Conservation (phyloP, 2,113 vertebrate species). For the Crotalus viridis region DNA sequence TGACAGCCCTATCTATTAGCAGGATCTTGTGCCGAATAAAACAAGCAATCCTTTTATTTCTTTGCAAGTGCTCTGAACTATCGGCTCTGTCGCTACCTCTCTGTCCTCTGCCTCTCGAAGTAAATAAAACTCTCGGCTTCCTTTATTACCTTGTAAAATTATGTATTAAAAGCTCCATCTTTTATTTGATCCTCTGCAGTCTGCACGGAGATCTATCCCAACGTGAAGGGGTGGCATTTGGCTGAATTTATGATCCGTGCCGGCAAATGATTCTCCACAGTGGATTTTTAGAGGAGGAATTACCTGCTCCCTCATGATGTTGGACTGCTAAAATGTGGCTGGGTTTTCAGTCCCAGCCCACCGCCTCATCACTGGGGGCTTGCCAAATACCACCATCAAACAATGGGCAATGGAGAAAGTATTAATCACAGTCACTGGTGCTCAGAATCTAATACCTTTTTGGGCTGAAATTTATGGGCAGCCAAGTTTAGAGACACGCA, state of each 20-base stretch:
- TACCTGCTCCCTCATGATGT: conserved; percentile 50
- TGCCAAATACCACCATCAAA: conserved; percentile 45
- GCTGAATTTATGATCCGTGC: conserved; percentile 54
- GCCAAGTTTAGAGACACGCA: conserved; percentile 42
- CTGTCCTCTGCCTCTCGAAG: conserved; percentile 38
- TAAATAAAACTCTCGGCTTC: conserved; percentile 49
- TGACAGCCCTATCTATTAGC: conserved; percentile 61
- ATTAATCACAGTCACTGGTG: conserved; percentile 21
- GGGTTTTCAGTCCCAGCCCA: conserved; percentile 24
- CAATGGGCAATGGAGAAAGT: conserved; percentile 37
- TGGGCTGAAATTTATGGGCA: conserved; percentile 29
- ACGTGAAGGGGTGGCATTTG: conserved; percentile 62
- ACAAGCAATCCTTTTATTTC: conserved; percentile 52
- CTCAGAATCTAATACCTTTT: conserved; percentile 29
- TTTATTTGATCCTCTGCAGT: conserved; percentile 61
- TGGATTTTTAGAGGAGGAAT: conserved; percentile 59
- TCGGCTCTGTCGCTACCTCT: conserved; percentile 17
- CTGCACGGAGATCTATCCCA: conserved; percentile 47
- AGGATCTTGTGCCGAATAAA: conserved; percentile 61
- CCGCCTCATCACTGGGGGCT: conserved; percentile 6
- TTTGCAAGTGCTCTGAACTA: conserved; percentile 30
- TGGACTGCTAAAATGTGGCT: conserved; percentile 41
- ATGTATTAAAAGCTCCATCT: conserved; percentile 55
- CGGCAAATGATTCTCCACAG: conserved; percentile 49
- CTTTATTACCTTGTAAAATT: conserved; percentile 59